Percentiles rank a stretch among this genome's conserved stretches.
phyloP scores from a whole-genome alignment of 2,113 vertebrate species.

The Heterochromis multidens region DNA sequence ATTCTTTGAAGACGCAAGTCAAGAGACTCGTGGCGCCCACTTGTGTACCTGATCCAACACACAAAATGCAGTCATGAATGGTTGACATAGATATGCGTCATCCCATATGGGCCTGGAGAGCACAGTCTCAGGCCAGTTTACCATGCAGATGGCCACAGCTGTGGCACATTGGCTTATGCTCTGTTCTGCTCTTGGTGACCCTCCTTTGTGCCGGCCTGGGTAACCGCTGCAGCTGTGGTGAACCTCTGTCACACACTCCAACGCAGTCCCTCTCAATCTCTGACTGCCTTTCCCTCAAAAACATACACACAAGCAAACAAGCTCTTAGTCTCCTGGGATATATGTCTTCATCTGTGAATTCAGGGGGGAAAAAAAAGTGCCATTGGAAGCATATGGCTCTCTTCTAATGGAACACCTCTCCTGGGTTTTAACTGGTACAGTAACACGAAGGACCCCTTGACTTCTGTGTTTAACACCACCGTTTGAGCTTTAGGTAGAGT shows the following conservation, averaged over 20 bases:
- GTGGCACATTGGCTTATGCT: constrained; percentile 16
- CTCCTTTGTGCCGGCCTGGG: constrained; percentile 28
- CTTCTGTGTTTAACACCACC: not conserved
- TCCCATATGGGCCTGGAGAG: not conserved
- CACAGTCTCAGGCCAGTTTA: not conserved
- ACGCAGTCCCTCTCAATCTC: not conserved
- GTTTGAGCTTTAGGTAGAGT: not conserved
- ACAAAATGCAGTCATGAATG: constrained; percentile 16
- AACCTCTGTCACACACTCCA: constrained; percentile 37
- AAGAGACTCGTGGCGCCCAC: not conserved
- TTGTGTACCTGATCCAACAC: constrained; percentile 1
- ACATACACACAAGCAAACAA: constrained; percentile 7
- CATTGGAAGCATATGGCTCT: constrained; percentile 55
- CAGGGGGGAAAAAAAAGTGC: constrained; percentile 48
- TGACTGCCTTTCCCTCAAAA: not conserved
- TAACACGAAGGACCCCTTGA: constrained; percentile 9
- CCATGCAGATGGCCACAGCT: constrained; percentile 56
- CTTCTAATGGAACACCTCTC: constrained; percentile 40
- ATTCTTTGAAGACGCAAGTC: not conserved
- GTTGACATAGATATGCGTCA: constrained; percentile 5
- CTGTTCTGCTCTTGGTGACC: constrained; percentile 44
- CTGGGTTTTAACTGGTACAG: constrained; percentile 26
- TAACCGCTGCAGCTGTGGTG: constrained; percentile 55
- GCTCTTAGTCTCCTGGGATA: constrained; percentile 19
- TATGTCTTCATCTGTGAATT: constrained; percentile 44